Base-by-base conservation (phyloP, 2,888 invertebrate genomes). In the Steromphala cineraria region DNA sequence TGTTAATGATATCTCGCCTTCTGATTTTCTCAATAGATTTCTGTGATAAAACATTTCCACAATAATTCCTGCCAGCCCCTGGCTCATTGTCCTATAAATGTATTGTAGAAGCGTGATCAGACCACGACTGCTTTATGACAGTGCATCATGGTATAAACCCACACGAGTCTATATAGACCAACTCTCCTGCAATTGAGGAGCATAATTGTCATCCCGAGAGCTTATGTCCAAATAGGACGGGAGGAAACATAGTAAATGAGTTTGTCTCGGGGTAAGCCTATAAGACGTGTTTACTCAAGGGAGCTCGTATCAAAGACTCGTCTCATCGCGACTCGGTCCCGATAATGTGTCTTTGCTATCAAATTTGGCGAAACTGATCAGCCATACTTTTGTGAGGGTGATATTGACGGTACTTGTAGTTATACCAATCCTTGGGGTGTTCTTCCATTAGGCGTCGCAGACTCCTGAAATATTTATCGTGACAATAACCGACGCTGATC, bases 301-400 rank as follows among this genome's bases (percentile, higher is more conserved):
- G 71, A 71, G 40, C 8, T n/a, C 8, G n/a, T 71, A 71, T 71
- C 71, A 71, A 71, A 71, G 71, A 36, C 3, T 40, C 40, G 40
- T 1, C 36, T 8, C 36, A 17, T 19, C 17, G 19, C n/a, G n/a
- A 31, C 40, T 71, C 36, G 8, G 10, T 31, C 71, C 71, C 19
- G 71, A 36, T 71, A 71, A 71, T 71, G 71, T 71, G 71, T 71
- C 71, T 36, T 36, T 19, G 36, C 46, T 36, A 71, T 71, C 71
- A 40, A 40, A 36, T 71, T 71, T 71, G 71, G 40, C 71, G 40
- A 10, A 40, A 19, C 71, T 71, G 36, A 71, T 71, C 40, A 71
- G 28, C 36, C 71, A 19, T 71, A 40, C n/a, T 71, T 36, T 28
- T 15, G 71, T 40, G 36, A 36, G 36, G 31, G 40, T 31, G 40